Percentiles rank a stretch among this genome's conserved stretches.
Conservation (phyloP, 2,113 vertebrate genomes). For the Dascyllus trimaculatus region DNA sequence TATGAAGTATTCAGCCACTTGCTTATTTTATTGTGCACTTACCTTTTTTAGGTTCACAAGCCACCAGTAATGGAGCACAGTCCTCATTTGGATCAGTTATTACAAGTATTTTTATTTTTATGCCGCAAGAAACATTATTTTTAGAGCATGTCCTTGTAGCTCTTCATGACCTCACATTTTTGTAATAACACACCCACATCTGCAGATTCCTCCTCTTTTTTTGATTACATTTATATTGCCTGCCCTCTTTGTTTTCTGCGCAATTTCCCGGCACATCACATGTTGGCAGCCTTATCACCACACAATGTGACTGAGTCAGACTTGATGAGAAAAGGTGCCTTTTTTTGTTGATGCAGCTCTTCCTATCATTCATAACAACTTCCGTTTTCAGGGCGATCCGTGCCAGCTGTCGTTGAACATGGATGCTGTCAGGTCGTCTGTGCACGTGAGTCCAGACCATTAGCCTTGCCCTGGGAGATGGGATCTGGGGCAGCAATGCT, state of each 20-base stretch:
- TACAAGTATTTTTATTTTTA: not conserved
- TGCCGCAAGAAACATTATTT: not conserved
- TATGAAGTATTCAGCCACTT: not conserved
- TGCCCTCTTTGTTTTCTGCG: not conserved
- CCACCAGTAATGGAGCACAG: not conserved
- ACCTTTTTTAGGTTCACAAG: not conserved
- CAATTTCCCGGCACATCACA: conserved; percentile 28
- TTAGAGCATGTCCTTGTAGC: not conserved
- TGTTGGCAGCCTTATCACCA: conserved; percentile 20
- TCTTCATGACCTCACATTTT: not conserved
- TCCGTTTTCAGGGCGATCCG: conserved; percentile 42
- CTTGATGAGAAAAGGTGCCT: conserved; percentile 23
- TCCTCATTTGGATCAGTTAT: not conserved
- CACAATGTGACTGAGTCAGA: not conserved
- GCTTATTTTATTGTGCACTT: conserved; percentile 22
- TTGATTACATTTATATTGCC: conserved; percentile 8
- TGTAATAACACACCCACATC: not conserved
- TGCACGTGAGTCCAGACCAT: conserved; percentile 50
- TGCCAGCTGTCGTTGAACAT: conserved; percentile 52
- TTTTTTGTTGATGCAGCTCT: conserved; percentile 66
- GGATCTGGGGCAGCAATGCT: conserved; percentile 46
- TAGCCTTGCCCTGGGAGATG: conserved; percentile 53
- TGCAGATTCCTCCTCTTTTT: not conserved
- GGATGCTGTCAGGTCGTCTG: conserved; percentile 31
- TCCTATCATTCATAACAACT: conserved; percentile 69